A percentile compares a stretch with the other conserved stretches of the same genome.
phyloP scores from a whole-genome alignment of 2,113 vertebrate genomes.

The Bagarius yarrelli region DNA sequence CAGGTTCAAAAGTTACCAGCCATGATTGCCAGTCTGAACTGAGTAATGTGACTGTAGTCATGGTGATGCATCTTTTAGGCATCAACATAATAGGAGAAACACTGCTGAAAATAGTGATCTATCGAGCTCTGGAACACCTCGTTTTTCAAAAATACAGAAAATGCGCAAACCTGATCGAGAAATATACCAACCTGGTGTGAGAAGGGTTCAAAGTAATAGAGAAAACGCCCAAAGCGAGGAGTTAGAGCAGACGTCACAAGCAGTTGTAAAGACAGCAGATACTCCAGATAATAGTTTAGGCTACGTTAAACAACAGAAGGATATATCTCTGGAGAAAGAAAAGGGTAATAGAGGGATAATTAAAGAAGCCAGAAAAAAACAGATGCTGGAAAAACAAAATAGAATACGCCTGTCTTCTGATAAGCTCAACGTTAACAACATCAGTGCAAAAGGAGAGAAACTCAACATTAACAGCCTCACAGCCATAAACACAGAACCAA shows the following conservation, averaged over 20 bases:
- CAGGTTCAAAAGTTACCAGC: constrained; percentile 13
- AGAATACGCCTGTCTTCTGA: neutral
- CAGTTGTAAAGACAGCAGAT: constrained; percentile 47
- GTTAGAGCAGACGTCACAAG: constrained; percentile 51
- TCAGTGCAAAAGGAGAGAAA: constrained; percentile 72
- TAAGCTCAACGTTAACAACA: constrained; percentile 59
- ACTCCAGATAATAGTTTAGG: constrained; percentile 12
- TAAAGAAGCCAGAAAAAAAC: constrained; percentile 47
- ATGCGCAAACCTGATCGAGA: constrained; percentile 87
- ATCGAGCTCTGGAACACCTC: constrained; percentile 40
- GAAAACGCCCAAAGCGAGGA: constrained; percentile 58
- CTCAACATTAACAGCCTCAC: constrained; percentile 71
- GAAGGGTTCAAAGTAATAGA: constrained; percentile 70
- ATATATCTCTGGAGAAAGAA: constrained; percentile 18
- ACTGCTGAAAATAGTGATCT: constrained; percentile 10
- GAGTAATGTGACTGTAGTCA: neutral
- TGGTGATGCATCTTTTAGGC: neutral
- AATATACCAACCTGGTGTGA: constrained; percentile 90
- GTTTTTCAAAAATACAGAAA: constrained; percentile 72
- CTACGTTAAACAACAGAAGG: constrained; percentile 38
- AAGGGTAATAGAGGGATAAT: constrained; percentile 46
- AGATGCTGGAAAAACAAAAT: constrained; percentile 32
- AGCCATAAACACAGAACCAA: constrained; percentile 42
- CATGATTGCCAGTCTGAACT: constrained; percentile 4
- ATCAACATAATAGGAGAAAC: neutral